Evolutionary conservation across 2,113 vertebrate species (phyloP), one percentile per base, ranked within the genome.

Genomic region (Oxyura jamaicensis): DNA sequence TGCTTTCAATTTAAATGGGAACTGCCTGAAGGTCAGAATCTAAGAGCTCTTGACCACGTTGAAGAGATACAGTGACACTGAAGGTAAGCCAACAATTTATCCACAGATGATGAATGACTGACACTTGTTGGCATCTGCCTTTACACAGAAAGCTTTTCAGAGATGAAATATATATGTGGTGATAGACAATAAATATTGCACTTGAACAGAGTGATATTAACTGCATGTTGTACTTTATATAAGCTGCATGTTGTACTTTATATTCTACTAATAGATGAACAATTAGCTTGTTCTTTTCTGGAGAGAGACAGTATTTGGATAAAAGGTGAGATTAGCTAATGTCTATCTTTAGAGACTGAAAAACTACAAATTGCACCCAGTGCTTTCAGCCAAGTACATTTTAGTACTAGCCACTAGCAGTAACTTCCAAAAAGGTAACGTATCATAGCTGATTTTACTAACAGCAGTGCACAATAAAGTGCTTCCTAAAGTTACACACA

Each of bases 11-110:
- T 22, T 11, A 35, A 90, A 58, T 4, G 53, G 17, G 14, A 78
- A 35, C 35, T 66, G 48, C 44, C 48, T 62, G 66, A 81, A 83
- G 31, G 29, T 85, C 35, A 88, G 62, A 83, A 94, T 67, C 21
- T 60, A 86, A 75, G 39, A 0, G 0, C 72, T 74, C 39, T 42
- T 19, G 33, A 35, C 13, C 2, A 1, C 0, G 2, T 3, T 28
- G 53, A 80, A 80, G 42, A 67, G 78, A 63, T 8, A 53, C 93
- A 94, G 35, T 56, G 62, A 90, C 65, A 74, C 36, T 20, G 79
- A 94, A 11, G 35, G 72, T 29, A 92, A 83, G 71, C 44, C 86
- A 92, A 62, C 35, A 79, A 68, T 36, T 66, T 46, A 65, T 41
- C 65, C 73, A 71, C 10, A 26, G 62, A 58, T n/a, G 48, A 95